These are phyloP conservation scores for Azemiops feae DNA, from an alignment of 2,113 vertebrate genomes.

Conservation along the genomic window DNA sequence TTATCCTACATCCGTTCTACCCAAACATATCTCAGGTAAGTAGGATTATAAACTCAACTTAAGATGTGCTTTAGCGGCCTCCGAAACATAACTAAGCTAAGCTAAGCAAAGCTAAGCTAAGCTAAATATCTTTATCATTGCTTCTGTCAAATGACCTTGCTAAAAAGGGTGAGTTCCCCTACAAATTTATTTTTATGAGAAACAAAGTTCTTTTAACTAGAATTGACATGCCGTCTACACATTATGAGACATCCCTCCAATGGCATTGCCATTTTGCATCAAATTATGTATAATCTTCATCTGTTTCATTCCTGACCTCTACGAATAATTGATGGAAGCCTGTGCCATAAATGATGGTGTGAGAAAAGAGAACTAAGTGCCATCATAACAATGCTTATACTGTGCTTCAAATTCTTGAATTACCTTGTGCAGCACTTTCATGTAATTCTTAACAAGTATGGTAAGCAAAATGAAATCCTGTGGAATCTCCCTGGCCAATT, in stretches of 20 bases:
- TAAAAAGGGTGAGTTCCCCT: neutral
- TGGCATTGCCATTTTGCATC: neutral
- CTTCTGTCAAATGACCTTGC: neutral
- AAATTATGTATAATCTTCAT: neutral
- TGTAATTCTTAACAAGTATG: neutral
- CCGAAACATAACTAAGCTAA: neutral
- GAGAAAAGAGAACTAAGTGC: neutral
- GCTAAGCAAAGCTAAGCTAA: neutral
- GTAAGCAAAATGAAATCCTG: neutral
- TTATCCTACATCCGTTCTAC: neutral
- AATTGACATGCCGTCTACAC: neutral
- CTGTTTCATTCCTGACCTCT: neutral
- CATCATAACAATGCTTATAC: neutral
- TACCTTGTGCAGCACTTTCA: neutral
- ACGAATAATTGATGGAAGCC: neutral
- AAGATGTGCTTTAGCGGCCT: neutral
- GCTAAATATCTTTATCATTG: neutral
- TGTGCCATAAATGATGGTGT: neutral
- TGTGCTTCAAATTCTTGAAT: neutral
- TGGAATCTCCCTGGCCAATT: neutral
- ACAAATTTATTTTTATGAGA: neutral
- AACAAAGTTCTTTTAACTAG: neutral
- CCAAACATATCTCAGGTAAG: neutral
- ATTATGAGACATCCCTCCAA: neutral
- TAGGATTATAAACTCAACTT: neutral